A percentile compares a stretch with the other conserved stretches of the same genome.
These are phyloP conservation scores for Microcebus ravelobensis DNA, from an alignment of 2,113 vertebrate species.

Conservation along the genomic window DNA sequence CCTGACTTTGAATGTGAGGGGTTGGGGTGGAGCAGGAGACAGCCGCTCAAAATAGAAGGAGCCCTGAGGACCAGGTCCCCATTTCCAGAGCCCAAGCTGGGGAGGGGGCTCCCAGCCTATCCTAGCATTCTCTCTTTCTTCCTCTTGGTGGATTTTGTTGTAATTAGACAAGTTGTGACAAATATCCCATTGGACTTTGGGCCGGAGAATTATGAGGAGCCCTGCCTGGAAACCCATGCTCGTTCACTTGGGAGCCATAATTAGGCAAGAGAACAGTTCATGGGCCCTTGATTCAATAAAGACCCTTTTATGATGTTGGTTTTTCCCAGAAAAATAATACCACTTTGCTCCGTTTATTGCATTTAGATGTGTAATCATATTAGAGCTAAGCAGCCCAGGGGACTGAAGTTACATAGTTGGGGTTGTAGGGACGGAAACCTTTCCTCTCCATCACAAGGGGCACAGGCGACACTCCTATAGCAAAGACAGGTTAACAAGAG, in stretches of 20 bases:
- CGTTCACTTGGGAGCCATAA: constrained; percentile 73
- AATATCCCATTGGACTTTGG: constrained; percentile 73
- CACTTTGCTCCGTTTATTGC: constrained; percentile 78
- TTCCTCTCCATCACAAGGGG: not conserved
- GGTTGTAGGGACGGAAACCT: not conserved
- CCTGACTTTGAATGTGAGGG: constrained; percentile 51
- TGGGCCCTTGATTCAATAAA: constrained; percentile 79
- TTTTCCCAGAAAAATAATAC: constrained; percentile 79
- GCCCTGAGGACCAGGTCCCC: not conserved
- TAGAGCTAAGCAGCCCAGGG: constrained; percentile 64
- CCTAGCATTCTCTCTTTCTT: not conserved
- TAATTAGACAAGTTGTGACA: constrained; percentile 83
- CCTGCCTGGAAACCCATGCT: constrained; percentile 76
- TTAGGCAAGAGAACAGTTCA: constrained; percentile 79
- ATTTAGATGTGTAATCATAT: constrained; percentile 80
- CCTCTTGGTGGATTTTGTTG: constrained; percentile 73
- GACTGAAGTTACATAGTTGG: constrained; percentile 65
- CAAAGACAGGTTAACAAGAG: not conserved
- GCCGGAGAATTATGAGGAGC: constrained; percentile 76
- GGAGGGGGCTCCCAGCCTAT: constrained; percentile 15
- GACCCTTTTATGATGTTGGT: constrained; percentile 79
- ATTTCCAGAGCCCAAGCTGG: not conserved
- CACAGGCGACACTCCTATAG: not conserved
- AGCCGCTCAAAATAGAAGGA: not conserved
- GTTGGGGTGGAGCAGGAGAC: not conserved